These are phyloP conservation scores for Sinonovacula constricta DNA, from an alignment of 1,140 invertebrate species.

Conservation along the genomic window DNA sequence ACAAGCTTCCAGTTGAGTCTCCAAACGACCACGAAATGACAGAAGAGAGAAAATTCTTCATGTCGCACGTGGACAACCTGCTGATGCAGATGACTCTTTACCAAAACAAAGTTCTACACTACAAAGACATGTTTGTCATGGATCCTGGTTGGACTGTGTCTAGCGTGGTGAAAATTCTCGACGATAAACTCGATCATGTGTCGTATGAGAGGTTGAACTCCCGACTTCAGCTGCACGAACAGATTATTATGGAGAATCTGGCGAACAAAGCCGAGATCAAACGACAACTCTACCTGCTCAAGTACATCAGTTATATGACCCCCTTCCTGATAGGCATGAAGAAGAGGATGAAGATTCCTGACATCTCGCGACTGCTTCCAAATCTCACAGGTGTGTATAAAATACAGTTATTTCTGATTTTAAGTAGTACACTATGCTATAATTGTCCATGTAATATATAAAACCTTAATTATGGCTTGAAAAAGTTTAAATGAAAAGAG, in stretches of 20 bases:
- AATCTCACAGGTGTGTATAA: slow-evolving; percentile 70
- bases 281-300: slow-evolving; percentile 72
- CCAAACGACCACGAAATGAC: slow-evolving; percentile 67
- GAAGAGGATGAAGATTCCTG: slow-evolving; percentile 78
- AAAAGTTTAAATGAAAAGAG: too few species aligned
- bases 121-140: slow-evolving; percentile 74
- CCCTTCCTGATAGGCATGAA: slow-evolving; percentile 77
- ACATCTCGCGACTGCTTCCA: slow-evolving; percentile 70
- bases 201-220: slow-evolving; percentile 76
- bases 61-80: slow-evolving; percentile 73
- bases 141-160: slow-evolving; percentile 72
- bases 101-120: slow-evolving; percentile 64
- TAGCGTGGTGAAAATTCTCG: slow-evolving; percentile 68
- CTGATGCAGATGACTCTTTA: slow-evolving; percentile 73
- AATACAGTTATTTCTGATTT: too few species aligned
- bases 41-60: slow-evolving; percentile 73
- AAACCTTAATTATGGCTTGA: too few species aligned
- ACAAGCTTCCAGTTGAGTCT: slow-evolving; percentile 63
- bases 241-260: slow-evolving; percentile 69
- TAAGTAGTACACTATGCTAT: too few species aligned
- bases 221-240: slow-evolving; percentile 74
- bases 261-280: slow-evolving; percentile 69
- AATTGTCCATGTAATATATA: too few species aligned
- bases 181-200: slow-evolving; percentile 72
- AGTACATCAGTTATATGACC: slow-evolving; percentile 75